Conservation (phyloP, 2,797 vertebrate genomes). For the Pangasius krempfi region DNA sequence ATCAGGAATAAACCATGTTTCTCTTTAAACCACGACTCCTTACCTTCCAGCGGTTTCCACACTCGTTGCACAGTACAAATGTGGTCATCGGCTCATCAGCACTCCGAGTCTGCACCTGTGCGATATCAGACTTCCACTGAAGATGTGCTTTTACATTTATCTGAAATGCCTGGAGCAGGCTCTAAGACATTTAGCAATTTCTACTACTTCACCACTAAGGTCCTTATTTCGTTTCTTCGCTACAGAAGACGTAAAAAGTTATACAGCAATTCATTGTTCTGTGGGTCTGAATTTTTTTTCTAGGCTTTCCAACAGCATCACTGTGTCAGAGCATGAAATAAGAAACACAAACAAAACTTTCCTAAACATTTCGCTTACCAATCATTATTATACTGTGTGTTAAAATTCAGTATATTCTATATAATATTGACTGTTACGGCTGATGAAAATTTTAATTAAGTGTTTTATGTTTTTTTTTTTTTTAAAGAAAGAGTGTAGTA, state of each 20-base stretch:
- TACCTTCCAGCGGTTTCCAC: conserved; percentile 99
- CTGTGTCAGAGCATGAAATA: not conserved
- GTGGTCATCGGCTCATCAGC: conserved; percentile 99
- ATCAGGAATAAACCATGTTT: not conserved
- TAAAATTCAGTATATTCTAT: not conserved
- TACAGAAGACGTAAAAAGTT: not conserved
- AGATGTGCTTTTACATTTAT: not conserved
- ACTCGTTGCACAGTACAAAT: conserved; percentile 96
- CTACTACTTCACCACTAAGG: not conserved
- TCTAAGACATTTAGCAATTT: not conserved
- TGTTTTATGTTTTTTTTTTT: not conserved
- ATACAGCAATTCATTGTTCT: not conserved
- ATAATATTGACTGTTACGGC: not conserved
- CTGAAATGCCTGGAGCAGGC: not conserved
- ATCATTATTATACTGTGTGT: not conserved
- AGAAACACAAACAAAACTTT: not conserved
- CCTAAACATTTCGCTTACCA: not conserved
- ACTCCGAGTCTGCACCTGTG: conserved; percentile 93
- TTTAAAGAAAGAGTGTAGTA: conserved; percentile 61
- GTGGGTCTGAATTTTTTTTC: not conserved
- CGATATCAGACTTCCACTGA: conserved; percentile 52
- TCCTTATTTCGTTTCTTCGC: not conserved
- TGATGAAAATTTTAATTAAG: not conserved
- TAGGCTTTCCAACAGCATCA: not conserved
- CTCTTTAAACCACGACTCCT: conserved; percentile 38